Base-by-base conservation (phyloP, 2,888 invertebrate species). In the Stramonita haemastoma region DNA sequence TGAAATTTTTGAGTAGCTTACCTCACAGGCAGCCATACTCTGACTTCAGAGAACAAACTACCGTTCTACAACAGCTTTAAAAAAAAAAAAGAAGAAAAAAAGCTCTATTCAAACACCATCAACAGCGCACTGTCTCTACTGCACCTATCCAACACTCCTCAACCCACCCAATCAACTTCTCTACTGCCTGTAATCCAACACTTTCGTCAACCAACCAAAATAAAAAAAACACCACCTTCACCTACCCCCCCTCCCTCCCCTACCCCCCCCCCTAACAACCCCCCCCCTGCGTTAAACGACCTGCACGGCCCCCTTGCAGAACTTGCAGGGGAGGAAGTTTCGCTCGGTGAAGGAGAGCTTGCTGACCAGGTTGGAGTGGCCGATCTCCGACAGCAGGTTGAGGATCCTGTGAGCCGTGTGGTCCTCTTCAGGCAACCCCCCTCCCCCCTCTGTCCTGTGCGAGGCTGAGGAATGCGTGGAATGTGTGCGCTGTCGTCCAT, bases 301-400 rank as follows among this genome's bases (percentile, higher is more conserved):
- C 87, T 94, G 93, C 57, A 95, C 91, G 36, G 93, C 91, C 29
- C 95, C 95, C 89, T 93, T 94, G 89, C 95, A 95, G 91, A 94
- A 95, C 93, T 94, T 95, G 91, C 95, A 95, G 4, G 95, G 95
- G 89, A 94, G 93, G 91, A 95, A 94, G 91, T 94, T 93, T 83
- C 93, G 92, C 89, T 95, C 94, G 60, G 92, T 91, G 89, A 93
- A 92, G 17, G 92, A 92, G 0, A 93, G 91, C 89, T 92, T 92
- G 85, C 94, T 94, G 46, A 94, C 93, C 13, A 94, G 87, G 90
- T 93, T 94, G 46, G 94, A 94, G 90, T 94, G 93, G 84, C 98
- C 98, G 92, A 98, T 97, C 96, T 98, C 98, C 6, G 97, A 97
- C 73, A 98, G 96, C 89, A 98, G 97, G 92, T 97, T 97, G 95